Evolutionary conservation across 2,888 invertebrate species (phyloP).

Genomic region (Priocnemis perturbator): DNA sequence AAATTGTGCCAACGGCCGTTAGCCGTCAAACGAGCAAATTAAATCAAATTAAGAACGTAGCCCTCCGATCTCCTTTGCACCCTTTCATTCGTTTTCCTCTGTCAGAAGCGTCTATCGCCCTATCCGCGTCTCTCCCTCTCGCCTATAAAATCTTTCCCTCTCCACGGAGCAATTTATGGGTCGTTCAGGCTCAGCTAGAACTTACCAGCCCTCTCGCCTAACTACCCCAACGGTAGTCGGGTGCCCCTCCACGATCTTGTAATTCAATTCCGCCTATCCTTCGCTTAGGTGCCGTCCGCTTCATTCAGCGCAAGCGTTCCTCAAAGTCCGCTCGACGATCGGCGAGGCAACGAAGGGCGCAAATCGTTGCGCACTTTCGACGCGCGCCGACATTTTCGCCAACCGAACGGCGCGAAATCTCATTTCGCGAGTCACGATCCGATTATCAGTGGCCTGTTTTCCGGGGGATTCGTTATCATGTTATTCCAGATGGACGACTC

Average conservation of each 20-base stretch:
- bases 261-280: slow-evolving; percentile 13
- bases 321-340: background rate
- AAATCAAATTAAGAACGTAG: too few relatives aligned
- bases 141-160: slow-evolving; percentile 1
- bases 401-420: background rate
- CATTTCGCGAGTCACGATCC: background rate
- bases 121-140: too few relatives aligned
- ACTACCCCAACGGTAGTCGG: background rate
- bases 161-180: slow-evolving; percentile 6
- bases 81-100: too few relatives aligned
- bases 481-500: too few relatives aligned
- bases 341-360: background rate
- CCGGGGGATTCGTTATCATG: too few relatives aligned
- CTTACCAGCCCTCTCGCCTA: background rate
- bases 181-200: background rate
- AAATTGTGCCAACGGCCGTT: too few relatives aligned
- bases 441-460: too few relatives aligned
- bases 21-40: too few relatives aligned
- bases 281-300: slow-evolving; percentile 9
- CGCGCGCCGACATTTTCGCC: too few relatives aligned
- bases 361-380: slow-evolving; percentile 2
- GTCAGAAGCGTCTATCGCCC: too few relatives aligned
- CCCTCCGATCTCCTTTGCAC: too few relatives aligned
- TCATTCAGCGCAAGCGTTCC: slow-evolving; percentile 2
- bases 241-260: slow-evolving; percentile 4